Evolutionary conservation across 1,140 invertebrate genomes (phyloP).

Genomic region (Hypothenemus hampei): DNA sequence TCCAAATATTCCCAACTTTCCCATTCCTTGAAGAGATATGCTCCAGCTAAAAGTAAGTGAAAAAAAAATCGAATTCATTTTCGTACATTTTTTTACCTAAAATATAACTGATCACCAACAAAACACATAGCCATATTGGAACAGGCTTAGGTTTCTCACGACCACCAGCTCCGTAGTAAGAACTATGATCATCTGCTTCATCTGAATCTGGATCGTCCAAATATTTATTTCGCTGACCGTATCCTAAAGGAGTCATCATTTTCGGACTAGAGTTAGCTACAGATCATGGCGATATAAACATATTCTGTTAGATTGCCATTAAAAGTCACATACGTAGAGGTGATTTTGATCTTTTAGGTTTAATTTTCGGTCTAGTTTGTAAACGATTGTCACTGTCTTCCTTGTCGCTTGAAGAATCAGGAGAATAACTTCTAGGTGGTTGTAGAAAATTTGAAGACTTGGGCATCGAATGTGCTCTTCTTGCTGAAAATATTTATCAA

Average conservation of each 20-base stretch:
- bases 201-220: conserved; percentile 50
- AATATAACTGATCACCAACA: conserved; percentile 84
- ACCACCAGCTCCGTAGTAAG: conserved; percentile 40
- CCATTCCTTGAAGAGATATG: conserved; percentile 78
- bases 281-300: too few relatives aligned
- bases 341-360: conserved; percentile 18
- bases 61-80: neutral
- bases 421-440: conserved; percentile 27
- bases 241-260: conserved; percentile 65
- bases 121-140: conserved; percentile 87
- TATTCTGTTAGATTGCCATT: neutral
- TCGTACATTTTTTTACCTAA: conserved; percentile 28
- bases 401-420: conserved; percentile 14
- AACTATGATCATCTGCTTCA: conserved; percentile 45
- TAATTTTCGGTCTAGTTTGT: conserved; percentile 10
- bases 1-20: conserved; percentile 87
- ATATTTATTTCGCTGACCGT: conserved; percentile 55
- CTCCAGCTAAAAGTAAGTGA: conserved; percentile 60
- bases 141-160: conserved; percentile 61
- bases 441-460: conserved; percentile 36
- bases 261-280: conserved; percentile 49
- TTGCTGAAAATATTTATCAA: conserved; percentile 10
- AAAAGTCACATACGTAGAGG: conserved; percentile 25
- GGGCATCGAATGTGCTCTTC: conserved; percentile 33
- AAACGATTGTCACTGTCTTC: conserved; percentile 20